Evolutionary conservation across 2,888 invertebrate genomes (phyloP), one percentile per base, ranked within the genome.

Genomic region (Phanerotoma sp.): DNA sequence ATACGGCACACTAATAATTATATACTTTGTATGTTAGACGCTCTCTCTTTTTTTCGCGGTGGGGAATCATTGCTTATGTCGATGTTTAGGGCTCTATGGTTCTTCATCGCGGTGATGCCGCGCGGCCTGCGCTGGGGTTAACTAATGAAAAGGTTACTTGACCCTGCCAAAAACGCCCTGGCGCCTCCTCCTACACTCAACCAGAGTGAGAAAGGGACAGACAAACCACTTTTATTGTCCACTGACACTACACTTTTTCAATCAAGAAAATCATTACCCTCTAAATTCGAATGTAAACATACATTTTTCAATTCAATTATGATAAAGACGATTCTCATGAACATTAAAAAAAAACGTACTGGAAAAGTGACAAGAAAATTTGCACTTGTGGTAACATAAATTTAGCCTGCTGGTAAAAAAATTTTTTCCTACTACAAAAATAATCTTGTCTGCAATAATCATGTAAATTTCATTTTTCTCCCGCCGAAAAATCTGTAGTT

Each of bases 141-240:
- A 66, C 72, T 75, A 75, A 77, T 75, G 75, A 77, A 77, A 77
- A 75, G 77, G 76, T 77, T 76, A 75, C 65, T 75, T 75, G 74
- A 76, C 76, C 76, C 72, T 70, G 68, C 57, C 66, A 74, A 75
- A 67, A 75, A 75, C 74, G 75, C 75, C 75, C 75, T 74, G 76
- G 75, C 75, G 75, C 77, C 77, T 75, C 77, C 75, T 74, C 67
- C 70, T 70, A 62, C 67, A 54, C 61, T n/a, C 33, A 35, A n/a
- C n/a, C n/a, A 20, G 38, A 42, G 30, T 22, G 28, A 49, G 46
- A 21, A 11, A 42, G 22, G 45, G 37, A 56, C 25, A 42, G 35
- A 49, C 33, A 41, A 49, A 41, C n/a, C 25, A 25, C 5, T 25
- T 25, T 25, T 25, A 25, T 25, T 25, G 25, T 25, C 25, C 25